These are phyloP conservation scores for Phalacrocorax carbo DNA, from an alignment of 2,113 vertebrate genomes.

Conservation along the genomic window DNA sequence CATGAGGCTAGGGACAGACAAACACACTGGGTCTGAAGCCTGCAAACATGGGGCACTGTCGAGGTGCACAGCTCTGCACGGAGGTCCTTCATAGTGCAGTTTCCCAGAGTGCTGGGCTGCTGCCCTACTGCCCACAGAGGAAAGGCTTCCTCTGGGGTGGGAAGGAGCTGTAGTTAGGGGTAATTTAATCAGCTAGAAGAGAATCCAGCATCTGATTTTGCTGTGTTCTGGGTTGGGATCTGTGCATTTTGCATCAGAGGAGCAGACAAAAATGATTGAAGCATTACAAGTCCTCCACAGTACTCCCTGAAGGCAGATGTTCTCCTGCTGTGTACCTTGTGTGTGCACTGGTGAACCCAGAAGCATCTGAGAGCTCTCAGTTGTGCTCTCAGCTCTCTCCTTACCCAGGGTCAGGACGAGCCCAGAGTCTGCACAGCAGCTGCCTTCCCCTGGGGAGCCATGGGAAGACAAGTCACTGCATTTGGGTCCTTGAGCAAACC, in stretches of 20 bases:
- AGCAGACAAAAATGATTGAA: not conserved
- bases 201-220: not conserved
- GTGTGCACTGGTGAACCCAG: not conserved
- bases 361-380: not conserved
- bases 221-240: not conserved
- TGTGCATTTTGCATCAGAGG: not conserved
- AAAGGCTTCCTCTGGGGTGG: not conserved
- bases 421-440: not conserved
- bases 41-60: not conserved
- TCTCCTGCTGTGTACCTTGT: not conserved
- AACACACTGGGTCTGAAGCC: not conserved
- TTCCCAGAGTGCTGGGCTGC: not conserved
- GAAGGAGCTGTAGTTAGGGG: not conserved
- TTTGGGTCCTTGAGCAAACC: not conserved
- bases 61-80: not conserved
- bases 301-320: not conserved
- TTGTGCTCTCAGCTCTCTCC: not conserved
- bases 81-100: not conserved
- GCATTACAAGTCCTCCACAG: not conserved
- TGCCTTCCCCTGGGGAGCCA: not conserved
- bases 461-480: accelerated
- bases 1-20: not conserved
- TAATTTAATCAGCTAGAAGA: not conserved
- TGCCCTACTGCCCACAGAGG: not conserved
- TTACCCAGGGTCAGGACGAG: not conserved